Conservation (phyloP, 2,888 invertebrate species). For the Hemithea aestivaria region DNA sequence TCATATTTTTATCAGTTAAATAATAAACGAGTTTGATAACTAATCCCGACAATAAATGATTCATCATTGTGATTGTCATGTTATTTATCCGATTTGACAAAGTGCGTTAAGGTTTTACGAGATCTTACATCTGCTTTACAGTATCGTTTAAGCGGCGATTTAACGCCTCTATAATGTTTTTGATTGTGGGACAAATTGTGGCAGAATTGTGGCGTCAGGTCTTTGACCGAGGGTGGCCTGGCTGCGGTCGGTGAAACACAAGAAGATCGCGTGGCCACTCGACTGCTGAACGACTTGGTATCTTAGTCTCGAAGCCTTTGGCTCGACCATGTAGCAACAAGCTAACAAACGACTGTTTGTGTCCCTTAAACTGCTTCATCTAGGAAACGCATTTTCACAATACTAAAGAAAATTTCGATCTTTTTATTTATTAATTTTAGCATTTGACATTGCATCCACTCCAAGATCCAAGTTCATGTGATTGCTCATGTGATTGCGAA, state of each 20-base stretch:
- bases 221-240: slow-evolving; percentile 55
- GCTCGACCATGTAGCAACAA: slow-evolving; percentile 7
- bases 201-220: slow-evolving; percentile 50
- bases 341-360: slow-evolving; percentile 3
- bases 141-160: slow-evolving; percentile 56
- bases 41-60: no score
- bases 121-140: slow-evolving; percentile 58
- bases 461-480: no score
- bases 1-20: no score
- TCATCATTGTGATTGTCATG: not conserved
- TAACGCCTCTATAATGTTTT: slow-evolving; percentile 63
- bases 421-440: no score
- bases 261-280: slow-evolving; percentile 52
- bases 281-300: slow-evolving; percentile 1
- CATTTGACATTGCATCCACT: no score
- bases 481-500: slow-evolving; percentile 42
- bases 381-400: no score
- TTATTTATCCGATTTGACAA: slow-evolving; percentile 47
- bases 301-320: slow-evolving; percentile 5
- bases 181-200: slow-evolving; percentile 58
- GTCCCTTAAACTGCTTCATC: slow-evolving; percentile 1
- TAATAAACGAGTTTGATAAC: no score
- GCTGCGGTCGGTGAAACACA: slow-evolving; percentile 67
- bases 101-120: slow-evolving; percentile 58
- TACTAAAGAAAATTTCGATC: no score